Percentiles rank a stretch among this genome's conserved stretches.
Conservation (phyloP, 92 coral and sea anemone genomes). For the Zoanthus sociatus region DNA sequence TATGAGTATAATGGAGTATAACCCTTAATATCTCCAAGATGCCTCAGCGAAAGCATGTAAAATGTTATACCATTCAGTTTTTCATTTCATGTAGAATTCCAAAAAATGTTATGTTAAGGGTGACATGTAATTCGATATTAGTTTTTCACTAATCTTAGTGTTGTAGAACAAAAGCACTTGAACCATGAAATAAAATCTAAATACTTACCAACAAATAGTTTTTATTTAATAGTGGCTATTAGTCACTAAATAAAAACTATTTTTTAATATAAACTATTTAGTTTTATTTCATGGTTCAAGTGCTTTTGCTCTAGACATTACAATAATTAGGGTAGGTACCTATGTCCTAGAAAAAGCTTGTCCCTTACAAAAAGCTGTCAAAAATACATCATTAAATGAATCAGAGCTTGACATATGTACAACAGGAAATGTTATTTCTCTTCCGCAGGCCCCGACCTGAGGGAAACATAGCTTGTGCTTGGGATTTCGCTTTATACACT, state of each 20-base stretch:
- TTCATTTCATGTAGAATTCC: slow-evolving; percentile 26
- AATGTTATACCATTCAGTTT: slow-evolving; percentile 3
- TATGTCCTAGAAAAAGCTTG: slow-evolving; percentile 57
- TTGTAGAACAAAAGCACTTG: slow-evolving; percentile 21
- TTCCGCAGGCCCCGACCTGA: slow-evolving; percentile 57
- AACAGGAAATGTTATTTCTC: slow-evolving; percentile 54
- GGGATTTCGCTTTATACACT: slow-evolving; percentile 49
- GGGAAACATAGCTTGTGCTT: slow-evolving; percentile 56
- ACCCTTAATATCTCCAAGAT: slow-evolving; percentile 27
- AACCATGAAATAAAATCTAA: slow-evolving; percentile 15
- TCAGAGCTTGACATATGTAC: slow-evolving; percentile 42
- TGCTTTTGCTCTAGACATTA: slow-evolving; percentile 23
- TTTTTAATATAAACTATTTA: neutral
- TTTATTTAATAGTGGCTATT: neutral
- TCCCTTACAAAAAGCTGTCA: slow-evolving; percentile 63
- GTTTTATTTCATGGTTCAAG: slow-evolving; percentile 22
- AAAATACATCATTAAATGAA: slow-evolving; percentile 40
- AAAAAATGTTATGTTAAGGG: slow-evolving; percentile 20
- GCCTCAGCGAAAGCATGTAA: slow-evolving; percentile 29
- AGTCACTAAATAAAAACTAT: slow-evolving; percentile 15
- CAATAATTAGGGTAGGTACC: slow-evolving; percentile 23
- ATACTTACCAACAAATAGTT: slow-evolving; percentile 18
- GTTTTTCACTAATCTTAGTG: slow-evolving; percentile 23
- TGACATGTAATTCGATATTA: slow-evolving; percentile 15
- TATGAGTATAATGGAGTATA: slow-evolving; percentile 21